Evolutionary conservation across 2,113 vertebrate species (phyloP), one percentile per base, ranked within the genome.

Genomic region (Microtus pennsylvanicus): DNA sequence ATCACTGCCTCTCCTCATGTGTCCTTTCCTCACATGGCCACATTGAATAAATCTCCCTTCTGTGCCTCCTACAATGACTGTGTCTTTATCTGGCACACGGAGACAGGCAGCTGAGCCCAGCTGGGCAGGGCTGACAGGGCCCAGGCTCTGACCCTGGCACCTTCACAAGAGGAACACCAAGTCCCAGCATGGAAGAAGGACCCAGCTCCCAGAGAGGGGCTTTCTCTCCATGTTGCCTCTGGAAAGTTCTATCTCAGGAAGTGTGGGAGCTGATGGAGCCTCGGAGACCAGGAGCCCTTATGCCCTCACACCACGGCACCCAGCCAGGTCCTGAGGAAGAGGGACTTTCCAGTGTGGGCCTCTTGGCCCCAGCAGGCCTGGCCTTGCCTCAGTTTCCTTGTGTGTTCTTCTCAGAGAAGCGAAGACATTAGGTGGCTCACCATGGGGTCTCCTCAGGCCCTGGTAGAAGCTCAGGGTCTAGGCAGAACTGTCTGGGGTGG

Each of bases 321-420:
- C n/a, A 14, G 90, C 95, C 91, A 91, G 90, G 30, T 65, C 91
- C 88, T 3, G 0, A 19, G 65, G 81, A 63, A 52, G 52, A 94
- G 90, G 96, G 96, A 72, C 95, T 97, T 98, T 96, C 96, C 83
- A 61, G 91, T 26, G 70, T 28, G 52, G 5, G 61, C 63, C n/a
- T 91, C 50, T 65, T 17, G 92, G 61, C 52, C 12, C 50, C 65
- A 76, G 63, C 0, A 3, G 75, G 74, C 76, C 89, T 5, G 19
- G 26, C 26, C 30, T 55, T 86, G 33, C 83, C 95, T 90, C 14
- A 11, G 80, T 88, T 92, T 96, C 78, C 89, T 90, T 81, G 78
- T 28, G 70, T 74, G 63, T 13, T 58, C 77, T 80, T 77, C 74
- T 83, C 35, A 75, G 89, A 42, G 74, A 94, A n/a, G 77, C 16